Conservation (phyloP, 2,888 invertebrate genomes). For the Lasioglossum pauxillum region DNA sequence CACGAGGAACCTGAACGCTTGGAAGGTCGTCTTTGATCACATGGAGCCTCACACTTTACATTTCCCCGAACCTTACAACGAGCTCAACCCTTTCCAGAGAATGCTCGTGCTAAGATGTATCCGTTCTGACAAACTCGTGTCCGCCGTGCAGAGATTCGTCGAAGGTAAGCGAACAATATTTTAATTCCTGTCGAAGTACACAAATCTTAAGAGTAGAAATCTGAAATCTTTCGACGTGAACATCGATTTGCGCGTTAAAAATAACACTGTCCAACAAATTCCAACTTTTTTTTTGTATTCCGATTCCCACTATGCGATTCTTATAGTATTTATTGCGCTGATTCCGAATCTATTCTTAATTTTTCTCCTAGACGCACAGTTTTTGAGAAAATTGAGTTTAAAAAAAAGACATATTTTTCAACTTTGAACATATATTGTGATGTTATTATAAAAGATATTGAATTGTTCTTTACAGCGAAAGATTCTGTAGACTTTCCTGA, state of each 20-base stretch:
- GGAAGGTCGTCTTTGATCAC: slow-evolving; percentile 92
- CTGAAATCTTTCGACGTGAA: neutral
- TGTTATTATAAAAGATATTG: no score
- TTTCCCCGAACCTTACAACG: slow-evolving; percentile 91
- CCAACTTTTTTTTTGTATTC: no score
- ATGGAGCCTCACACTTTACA: slow-evolving; percentile 90
- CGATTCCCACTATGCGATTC: no score
- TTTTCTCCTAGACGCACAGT: no score
- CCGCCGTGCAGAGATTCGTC: slow-evolving; percentile 91
- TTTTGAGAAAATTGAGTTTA: no score
- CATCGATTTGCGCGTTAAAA: neutral
- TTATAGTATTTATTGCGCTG: no score
- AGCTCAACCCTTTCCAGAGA: slow-evolving; percentile 90
- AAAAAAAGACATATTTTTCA: no score
- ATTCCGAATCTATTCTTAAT: no score
- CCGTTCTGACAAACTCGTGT: slow-evolving; percentile 94
- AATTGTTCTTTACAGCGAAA: no score
- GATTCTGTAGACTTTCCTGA: no score
- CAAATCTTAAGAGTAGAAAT: neutral
- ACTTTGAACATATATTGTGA: no score
- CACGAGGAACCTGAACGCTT: slow-evolving; percentile 85
- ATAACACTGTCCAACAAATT: no score
- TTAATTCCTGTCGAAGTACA: neutral
- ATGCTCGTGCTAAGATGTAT: slow-evolving; percentile 92
- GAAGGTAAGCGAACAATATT: slow-evolving; percentile 85